A percentile compares a stretch with the other conserved stretches of the same genome.
phyloP scores from a whole-genome alignment of 2,113 vertebrate species.

The Oryzias curvinotus region DNA sequence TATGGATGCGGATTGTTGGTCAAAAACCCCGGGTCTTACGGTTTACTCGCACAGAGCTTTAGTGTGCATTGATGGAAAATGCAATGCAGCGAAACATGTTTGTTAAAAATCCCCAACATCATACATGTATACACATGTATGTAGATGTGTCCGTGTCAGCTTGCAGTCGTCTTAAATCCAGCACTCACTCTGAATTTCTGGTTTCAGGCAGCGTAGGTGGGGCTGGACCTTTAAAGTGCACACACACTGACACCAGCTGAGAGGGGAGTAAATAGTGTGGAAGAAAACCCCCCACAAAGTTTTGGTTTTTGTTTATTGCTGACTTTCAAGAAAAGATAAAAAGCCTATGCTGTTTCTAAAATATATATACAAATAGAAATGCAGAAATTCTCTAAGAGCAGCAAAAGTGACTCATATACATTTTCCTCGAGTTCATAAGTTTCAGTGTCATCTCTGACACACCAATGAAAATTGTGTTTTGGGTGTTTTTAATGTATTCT shows the following conservation, averaged over 20 bases:
- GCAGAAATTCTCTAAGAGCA: neutral
- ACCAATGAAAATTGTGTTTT: too few relatives aligned
- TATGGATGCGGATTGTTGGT: constrained; percentile 29
- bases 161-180: neutral
- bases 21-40: constrained; percentile 26
- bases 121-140: neutral
- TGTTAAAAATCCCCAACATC: neutral
- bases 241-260: neutral
- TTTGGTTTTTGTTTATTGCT: neutral
- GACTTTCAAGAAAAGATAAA: constrained; percentile 1
- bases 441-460: too few relatives aligned
- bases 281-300: neutral
- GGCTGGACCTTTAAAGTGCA: neutral
- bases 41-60: neutral
- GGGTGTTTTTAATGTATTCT: too few relatives aligned
- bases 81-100: too few relatives aligned
- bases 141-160: neutral
- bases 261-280: neutral
- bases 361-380: neutral
- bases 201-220: neutral
- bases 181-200: neutral
- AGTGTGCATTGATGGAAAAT: too few relatives aligned
- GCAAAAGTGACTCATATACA: neutral
- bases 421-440: too few relatives aligned
- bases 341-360: neutral